Evolutionary conservation across 2,797 vertebrate genomes (phyloP).

Genomic region (Molossus alvarezi): DNA sequence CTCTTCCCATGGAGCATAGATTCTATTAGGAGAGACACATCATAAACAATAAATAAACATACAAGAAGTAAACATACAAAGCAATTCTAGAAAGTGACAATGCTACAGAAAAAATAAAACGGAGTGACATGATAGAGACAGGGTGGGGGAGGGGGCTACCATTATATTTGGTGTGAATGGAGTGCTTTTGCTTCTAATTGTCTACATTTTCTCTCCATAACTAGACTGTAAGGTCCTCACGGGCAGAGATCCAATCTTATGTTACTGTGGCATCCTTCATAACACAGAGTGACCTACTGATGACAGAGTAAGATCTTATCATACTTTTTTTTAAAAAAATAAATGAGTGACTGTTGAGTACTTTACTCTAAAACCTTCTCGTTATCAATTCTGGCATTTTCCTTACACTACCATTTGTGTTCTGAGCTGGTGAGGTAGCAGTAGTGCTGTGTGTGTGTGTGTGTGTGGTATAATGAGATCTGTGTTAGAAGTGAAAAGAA

Average conservation of each 20-base stretch:
- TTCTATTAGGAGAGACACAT: neutral
- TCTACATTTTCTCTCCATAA: neutral
- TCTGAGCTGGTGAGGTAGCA: neutral
- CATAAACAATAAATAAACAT: neutral
- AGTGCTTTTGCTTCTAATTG: neutral
- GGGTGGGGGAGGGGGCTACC: neutral
- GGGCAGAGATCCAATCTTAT: neutral
- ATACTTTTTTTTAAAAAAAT: constrained; percentile 3
- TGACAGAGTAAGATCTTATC: neutral
- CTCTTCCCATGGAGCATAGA: neutral
- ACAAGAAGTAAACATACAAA: neutral
- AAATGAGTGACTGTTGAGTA: constrained; percentile 18
- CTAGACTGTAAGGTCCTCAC: neutral
- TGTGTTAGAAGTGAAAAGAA: neutral
- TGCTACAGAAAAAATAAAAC: constrained; percentile 10
- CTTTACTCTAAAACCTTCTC: neutral
- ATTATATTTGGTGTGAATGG: neutral
- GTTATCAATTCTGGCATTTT: constrained; percentile 21
- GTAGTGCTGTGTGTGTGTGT: neutral
- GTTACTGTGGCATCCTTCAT: neutral
- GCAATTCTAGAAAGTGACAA: constrained; percentile 10
- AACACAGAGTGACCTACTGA: neutral
- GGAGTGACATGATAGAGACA: neutral
- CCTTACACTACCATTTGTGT: neutral
- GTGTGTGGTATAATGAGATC: neutral